A percentile compares a stretch with the other conserved stretches of the same genome.
Evolutionary conservation across 2,888 invertebrate species (phyloP).

Genomic region (Himalopsyche kuldschensis): DNA sequence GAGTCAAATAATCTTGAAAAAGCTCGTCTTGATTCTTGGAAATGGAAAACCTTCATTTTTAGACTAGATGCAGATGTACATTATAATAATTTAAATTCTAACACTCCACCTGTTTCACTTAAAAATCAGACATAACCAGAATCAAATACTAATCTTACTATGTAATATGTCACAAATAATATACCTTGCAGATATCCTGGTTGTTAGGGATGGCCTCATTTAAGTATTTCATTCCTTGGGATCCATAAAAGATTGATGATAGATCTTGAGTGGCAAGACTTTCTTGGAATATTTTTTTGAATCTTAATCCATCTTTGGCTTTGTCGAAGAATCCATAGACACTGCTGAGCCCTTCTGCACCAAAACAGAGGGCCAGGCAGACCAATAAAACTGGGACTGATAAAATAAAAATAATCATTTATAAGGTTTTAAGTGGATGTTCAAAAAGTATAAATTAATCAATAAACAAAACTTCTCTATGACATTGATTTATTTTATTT

Average conservation of each 20-base stretch:
- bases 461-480: no score
- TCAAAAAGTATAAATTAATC: neutral
- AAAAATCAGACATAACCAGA: no score
- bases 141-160: no score
- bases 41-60: no score
- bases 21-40: no score
- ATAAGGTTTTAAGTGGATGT: neutral
- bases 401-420: constrained; percentile 42
- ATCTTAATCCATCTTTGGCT: constrained; percentile 50
- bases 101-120: no score
- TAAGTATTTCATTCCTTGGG: constrained; percentile 70
- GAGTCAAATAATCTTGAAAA: no score
- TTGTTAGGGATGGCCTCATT: constrained; percentile 62
- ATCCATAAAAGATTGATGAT: constrained; percentile 70
- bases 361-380: constrained; percentile 11
- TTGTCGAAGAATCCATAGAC: constrained; percentile 34
- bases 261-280: constrained; percentile 53
- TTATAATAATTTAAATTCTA: no score
- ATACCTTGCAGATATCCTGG: constrained; percentile 63
- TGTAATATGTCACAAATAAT: neutral
- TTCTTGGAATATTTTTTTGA: constrained; percentile 52
- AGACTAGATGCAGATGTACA: no score
- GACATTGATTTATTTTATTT: no score
- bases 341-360: constrained; percentile 42
- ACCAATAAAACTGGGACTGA: neutral